Percentiles rank a stretch among this genome's conserved stretches.
These are phyloP conservation scores for Cryptocheilus praepositus DNA, from an alignment of 2,888 invertebrate genomes.

Conservation along the genomic window DNA sequence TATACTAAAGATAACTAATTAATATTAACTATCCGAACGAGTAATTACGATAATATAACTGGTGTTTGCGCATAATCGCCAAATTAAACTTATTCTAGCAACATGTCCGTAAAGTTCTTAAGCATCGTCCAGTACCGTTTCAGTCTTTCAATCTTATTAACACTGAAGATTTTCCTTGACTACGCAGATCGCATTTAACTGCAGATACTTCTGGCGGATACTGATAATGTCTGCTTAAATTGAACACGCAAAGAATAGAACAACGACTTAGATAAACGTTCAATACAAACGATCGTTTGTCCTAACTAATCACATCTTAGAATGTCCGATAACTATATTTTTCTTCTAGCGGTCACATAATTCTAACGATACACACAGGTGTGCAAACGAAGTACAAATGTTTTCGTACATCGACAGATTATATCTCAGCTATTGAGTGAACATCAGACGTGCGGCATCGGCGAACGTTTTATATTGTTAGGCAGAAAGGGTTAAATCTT, in stretches of 20 bases:
- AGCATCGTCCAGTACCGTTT: too few species aligned
- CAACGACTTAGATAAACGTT: conserved; percentile 44
- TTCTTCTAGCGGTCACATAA: conserved; percentile 16
- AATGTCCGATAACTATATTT: conserved; percentile 24
- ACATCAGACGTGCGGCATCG: background rate
- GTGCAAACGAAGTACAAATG: conserved; percentile 3
- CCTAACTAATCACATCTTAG: conserved; percentile 1
- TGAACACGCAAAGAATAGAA: conserved; percentile 20
- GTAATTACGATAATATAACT: too few species aligned
- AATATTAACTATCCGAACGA: too few species aligned
- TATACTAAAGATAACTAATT: too few species aligned
- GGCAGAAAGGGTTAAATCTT: conserved; percentile 40
- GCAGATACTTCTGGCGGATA: too few species aligned
- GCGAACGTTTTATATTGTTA: conserved; percentile 50
- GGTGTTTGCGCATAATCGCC: conserved; percentile 5
- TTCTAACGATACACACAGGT: background rate
- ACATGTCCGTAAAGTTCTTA: background rate
- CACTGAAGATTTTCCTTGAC: too few species aligned
- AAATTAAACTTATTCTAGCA: background rate
- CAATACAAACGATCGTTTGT: conserved; percentile 18
- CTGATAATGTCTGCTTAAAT: too few species aligned
- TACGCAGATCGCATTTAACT: too few species aligned
- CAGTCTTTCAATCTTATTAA: too few species aligned
- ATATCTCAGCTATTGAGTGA: background rate
- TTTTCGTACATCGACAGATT: background rate